phyloP scores from a whole-genome alignment of 1,140 invertebrate genomes.

The Diuraphis noxia region DNA sequence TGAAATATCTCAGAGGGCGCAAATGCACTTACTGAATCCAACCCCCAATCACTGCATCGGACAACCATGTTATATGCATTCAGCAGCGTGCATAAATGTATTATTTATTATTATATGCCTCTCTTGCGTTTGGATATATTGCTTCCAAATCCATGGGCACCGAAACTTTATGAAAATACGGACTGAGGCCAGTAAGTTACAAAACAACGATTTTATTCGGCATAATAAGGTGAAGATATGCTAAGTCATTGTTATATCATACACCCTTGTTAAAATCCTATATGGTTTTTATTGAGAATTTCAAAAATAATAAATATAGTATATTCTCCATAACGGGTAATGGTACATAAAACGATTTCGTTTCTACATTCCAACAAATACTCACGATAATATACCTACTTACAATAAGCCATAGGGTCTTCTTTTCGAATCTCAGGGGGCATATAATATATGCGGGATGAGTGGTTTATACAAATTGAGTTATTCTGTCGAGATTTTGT shows the following conservation, averaged over 20 bases:
- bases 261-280: slow-evolving; percentile 13
- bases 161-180: not conserved
- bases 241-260: not conserved
- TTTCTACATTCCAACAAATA: slow-evolving; percentile 22
- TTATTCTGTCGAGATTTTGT: slow-evolving; percentile 36
- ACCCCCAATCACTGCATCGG: not conserved
- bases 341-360: slow-evolving; percentile 38
- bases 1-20: not conserved
- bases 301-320: not conserved
- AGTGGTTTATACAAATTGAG: slow-evolving; percentile 33
- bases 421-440: slow-evolving; percentile 12
- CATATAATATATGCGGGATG: not conserved
- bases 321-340: slow-evolving; percentile 21
- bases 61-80: not conserved
- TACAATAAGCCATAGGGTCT: not conserved
- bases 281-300: not conserved
- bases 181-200: not conserved
- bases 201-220: not conserved
- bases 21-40: not conserved
- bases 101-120: not conserved
- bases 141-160: not conserved
- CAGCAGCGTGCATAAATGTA: not conserved
- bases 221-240: slow-evolving; percentile 10
- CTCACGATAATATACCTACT: not conserved
- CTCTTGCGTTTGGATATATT: not conserved